Base-by-base conservation (phyloP, 2,888 invertebrate species). In the Priocnemis perturbator region DNA sequence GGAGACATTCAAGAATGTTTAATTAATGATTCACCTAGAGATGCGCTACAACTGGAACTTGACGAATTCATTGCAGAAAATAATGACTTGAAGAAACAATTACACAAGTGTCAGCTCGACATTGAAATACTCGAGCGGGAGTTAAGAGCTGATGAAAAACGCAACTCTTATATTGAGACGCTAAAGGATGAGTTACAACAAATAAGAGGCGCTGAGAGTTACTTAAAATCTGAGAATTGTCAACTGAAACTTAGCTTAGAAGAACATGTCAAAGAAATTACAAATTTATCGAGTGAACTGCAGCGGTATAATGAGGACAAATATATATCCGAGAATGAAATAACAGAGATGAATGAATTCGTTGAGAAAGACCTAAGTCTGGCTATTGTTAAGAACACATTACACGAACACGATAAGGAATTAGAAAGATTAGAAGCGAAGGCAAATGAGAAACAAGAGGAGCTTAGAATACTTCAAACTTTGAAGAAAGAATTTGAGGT, bases 51-150 rank as follows among this genome's bases (percentile, higher is more conserved):
- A 37, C 11, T 37, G 37, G 11, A 37, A 37, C 47, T 73, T 37
- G 69, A 73, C 26, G 67, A 52, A 9, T 52, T 77, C 56, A 65
- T 69, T 2, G 64, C 52, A 52, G 82, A 85, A 67, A 85, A 79
- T 37, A 73, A 81, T 21, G 78, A 82, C 64, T 76, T 84, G 58
- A 83, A 80, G 62, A 78, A 60, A 3, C 81, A 86, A 60, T 65
- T 87, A 20, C 59, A 78, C 50, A 76, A 80, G 50, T 82, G 78
- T 50, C 74, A 81, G 78, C 65, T 79, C 17, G 81, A 85, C 66
- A 73, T 86, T 55, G 81, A 85, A 30, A 72, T 83, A n/a, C 79
- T 85, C 26, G 80, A 81, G 50, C 76, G 81, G 20, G 83, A 85
- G 72, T 69, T 85, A 56, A 77, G 76, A 61, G 74, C 73, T 64